Conservation (phyloP, 2,797 vertebrate genomes). For the Hydrolagus colliei region DNA sequence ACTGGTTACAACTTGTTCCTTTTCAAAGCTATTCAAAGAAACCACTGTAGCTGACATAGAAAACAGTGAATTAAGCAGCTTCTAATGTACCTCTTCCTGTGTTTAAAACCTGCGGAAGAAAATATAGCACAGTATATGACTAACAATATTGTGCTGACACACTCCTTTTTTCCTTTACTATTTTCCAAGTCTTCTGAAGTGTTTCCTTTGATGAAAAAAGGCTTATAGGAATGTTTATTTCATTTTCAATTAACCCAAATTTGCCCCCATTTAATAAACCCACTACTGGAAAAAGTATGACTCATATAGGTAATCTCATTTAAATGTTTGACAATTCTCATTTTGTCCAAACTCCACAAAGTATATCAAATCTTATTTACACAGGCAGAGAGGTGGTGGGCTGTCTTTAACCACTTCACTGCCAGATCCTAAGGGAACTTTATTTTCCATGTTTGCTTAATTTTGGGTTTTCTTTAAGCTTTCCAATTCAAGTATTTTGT, state of each 20-base stretch:
- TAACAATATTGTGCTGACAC: conserved; percentile 49
- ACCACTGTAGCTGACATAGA: conserved; percentile 38
- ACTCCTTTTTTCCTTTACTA: conserved; percentile 43
- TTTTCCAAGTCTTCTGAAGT: conserved; percentile 45
- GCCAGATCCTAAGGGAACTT: neutral
- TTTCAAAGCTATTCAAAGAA: conserved; percentile 43
- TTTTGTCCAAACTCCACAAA: conserved; percentile 26
- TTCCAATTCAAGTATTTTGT: neutral
- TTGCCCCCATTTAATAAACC: conserved; percentile 50
- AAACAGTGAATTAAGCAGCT: conserved; percentile 46
- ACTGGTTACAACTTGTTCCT: conserved; percentile 39
- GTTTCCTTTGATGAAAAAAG: conserved; percentile 50
- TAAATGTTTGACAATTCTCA: conserved; percentile 27
- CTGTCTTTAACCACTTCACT: conserved; percentile 9
- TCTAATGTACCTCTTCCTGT: conserved; percentile 46
- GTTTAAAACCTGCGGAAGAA: conserved; percentile 48
- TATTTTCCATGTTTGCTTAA: conserved; percentile 10
- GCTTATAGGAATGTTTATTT: conserved; percentile 54
- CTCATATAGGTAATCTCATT: conserved; percentile 38
- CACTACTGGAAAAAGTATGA: conserved; percentile 50
- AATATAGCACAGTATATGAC: conserved; percentile 45
- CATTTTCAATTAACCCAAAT: conserved; percentile 53
- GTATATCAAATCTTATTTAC: conserved; percentile 21
- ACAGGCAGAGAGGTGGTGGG: neutral
- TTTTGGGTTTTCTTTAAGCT: neutral